Evolutionary conservation across 2,113 vertebrate genomes (phyloP), one percentile per base, ranked within the genome.

Genomic region (Grammomys dolichurus): DNA sequence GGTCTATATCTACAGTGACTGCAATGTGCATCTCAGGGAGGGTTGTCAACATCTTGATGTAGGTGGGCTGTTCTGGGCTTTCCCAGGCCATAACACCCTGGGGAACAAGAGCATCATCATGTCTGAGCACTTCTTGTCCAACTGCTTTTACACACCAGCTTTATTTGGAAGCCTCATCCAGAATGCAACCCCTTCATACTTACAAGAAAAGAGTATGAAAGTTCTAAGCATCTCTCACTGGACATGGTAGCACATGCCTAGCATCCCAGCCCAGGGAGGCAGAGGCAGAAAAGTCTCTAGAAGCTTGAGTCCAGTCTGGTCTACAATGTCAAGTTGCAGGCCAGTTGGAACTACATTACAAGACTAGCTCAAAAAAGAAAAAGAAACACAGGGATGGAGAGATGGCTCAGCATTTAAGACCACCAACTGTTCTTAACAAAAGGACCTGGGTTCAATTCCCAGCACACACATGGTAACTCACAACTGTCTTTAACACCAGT

Each of bases 81-180:
- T 20, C 19, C 97, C 94, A 96, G 81, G 90, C 67, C 26, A 72
- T 20, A 1, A 4, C 14, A 20, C 89, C 89, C 94, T 97, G 26
- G 73, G 40, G 65, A 76, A 73, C 1, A 20, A 95, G 72, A 89
- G 36, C 3, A 48, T 63, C 17, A 8, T 5, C 56, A 54, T 19
- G 19, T 54, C 9, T 67, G 3, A 28, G 58, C 33, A 75, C 46
- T 24, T 51, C 33, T 46, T 10, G 19, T 6, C 13, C 10, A 0
- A 7, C 36, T 12, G 24, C 48, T 70, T 77, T 67, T 56, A 46
- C 12, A 48, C 60, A 26, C 56, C 54, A 17, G 33, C 19, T 60
- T 86, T 40, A 65, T 46, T 36, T 58, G n/a, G 60, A 90, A 89
- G 20, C 33, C 24, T 78, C 26, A 46, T 87, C 48, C 36, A 78